Conservation (phyloP, 2,797 vertebrate genomes). For the Morelia viridis region DNA sequence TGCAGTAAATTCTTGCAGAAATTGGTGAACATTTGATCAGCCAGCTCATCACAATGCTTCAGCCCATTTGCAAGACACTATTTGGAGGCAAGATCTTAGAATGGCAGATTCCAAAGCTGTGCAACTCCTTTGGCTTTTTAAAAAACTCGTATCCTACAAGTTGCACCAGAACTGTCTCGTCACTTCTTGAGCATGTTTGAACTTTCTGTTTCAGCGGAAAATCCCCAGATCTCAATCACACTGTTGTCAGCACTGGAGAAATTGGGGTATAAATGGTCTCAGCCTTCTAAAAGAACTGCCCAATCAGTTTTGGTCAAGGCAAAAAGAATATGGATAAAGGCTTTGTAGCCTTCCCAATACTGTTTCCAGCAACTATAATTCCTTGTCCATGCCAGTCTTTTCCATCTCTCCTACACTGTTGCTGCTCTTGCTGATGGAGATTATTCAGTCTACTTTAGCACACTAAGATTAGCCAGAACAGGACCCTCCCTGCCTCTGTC, state of each 20-base stretch:
- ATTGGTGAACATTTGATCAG: not conserved
- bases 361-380: not conserved
- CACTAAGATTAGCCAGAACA: not conserved
- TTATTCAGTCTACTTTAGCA: not conserved
- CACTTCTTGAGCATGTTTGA: not conserved
- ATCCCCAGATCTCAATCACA: not conserved
- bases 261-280: not conserved
- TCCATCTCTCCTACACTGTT: not conserved
- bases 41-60: not conserved
- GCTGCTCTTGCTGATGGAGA: not conserved
- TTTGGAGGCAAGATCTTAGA: not conserved
- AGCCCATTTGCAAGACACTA: not conserved
- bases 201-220: not conserved
- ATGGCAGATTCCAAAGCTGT: not conserved
- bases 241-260: not conserved
- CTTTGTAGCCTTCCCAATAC: not conserved
- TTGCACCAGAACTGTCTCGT: not conserved
- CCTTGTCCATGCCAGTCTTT: not conserved
- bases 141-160: not conserved
- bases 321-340: not conserved
- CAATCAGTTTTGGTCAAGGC: not conserved
- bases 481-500: not conserved
- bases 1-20: not conserved
- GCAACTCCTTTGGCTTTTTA: not conserved
- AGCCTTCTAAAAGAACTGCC: not conserved